Base-by-base conservation (phyloP, 2,797 vertebrate species). In the Tachyglossus aculeatus region DNA sequence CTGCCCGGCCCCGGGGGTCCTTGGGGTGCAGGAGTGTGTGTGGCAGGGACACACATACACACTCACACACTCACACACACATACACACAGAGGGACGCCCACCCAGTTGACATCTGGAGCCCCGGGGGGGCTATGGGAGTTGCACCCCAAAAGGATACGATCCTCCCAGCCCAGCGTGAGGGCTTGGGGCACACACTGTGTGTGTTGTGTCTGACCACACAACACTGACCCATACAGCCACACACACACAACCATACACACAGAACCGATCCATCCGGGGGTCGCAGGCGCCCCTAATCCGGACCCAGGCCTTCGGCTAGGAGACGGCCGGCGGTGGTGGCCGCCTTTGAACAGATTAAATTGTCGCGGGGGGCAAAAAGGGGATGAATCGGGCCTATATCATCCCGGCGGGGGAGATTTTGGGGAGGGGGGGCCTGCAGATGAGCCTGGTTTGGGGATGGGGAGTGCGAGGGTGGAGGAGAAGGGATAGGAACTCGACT, bases 1-100 rank as follows among this genome's bases (percentile, higher is more conserved):
- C n/a, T 77, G 72, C 67, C 74, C 81, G 52, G 70, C 74, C 68
- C 68, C 69, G 80, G 83, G 78, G 81, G 83, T 75, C 71, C 69
- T 78, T 75, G 56, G 77, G 75, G 77, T 82, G 81, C 78, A 77
- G 56, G 81, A 79, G 75, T 71, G 73, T 71, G 9, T n/a, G n/a
- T n/a, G n/a, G n/a, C n/a, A n/a, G n/a, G n/a, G n/a, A n/a, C 84
- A 82, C 44, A 63, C 57, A 67, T 60, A 27, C 55, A 67, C 37
- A 5, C 61, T 52, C 70, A 22, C 60, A 53, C 58, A 8, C 39
- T 2, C 56, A 68, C 39, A 6, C 58, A 57, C 24, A 34, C 52
- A 57, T 47, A 62, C 51, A 64, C 43, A 6, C 34, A 48, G 24
- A 44, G 22, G 50, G 27, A 36, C 25, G 57, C 37, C 58, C n/a